Evolutionary conservation across 2,888 invertebrate species (phyloP).

Genomic region (Andrena trimmerana): DNA sequence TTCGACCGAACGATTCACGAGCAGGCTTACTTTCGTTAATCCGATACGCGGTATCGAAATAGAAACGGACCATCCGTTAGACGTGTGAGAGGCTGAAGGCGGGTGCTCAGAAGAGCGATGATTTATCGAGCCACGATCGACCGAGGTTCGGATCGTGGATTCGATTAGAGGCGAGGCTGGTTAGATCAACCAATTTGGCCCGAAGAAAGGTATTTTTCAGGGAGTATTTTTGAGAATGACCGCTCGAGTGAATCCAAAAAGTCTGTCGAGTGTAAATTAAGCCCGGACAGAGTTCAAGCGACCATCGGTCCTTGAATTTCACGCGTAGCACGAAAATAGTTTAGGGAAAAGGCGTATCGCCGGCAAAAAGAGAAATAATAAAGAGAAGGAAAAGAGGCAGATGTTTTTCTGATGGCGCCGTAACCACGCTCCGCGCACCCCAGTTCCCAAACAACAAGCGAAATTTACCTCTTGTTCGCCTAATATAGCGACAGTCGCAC

Average conservation of each 20-base stretch:
- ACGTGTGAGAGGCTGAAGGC: neutral
- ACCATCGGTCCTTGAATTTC: slow-evolving; percentile 31
- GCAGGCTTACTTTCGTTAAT: neutral
- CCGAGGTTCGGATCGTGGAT: neutral
- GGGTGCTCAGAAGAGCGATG: neutral
- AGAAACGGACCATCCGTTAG: neutral
- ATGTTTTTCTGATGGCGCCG: neutral
- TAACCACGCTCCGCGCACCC: slow-evolving; percentile 8
- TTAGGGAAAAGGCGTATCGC: neutral
- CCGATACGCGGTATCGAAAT: slow-evolving; percentile 3
- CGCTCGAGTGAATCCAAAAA: slow-evolving; percentile 13
- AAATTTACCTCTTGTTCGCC: neutral
- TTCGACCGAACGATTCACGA: neutral
- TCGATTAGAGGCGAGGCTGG: neutral
- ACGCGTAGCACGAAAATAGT: slow-evolving; percentile 14
- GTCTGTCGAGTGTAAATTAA: slow-evolving; percentile 27
- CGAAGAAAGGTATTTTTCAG: slow-evolving; percentile 16
- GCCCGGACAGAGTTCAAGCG: slow-evolving; percentile 18
- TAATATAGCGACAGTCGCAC: neutral
- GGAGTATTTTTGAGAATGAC: slow-evolving; percentile 29
- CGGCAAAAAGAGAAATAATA: no score
- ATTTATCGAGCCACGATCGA: neutral
- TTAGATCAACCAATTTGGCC: neutral
- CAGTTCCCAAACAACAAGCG: neutral
- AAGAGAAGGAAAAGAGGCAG: no score